Evolutionary conservation across 2,888 invertebrate genomes (phyloP).

Genomic region (Esperia sulphurella): DNA sequence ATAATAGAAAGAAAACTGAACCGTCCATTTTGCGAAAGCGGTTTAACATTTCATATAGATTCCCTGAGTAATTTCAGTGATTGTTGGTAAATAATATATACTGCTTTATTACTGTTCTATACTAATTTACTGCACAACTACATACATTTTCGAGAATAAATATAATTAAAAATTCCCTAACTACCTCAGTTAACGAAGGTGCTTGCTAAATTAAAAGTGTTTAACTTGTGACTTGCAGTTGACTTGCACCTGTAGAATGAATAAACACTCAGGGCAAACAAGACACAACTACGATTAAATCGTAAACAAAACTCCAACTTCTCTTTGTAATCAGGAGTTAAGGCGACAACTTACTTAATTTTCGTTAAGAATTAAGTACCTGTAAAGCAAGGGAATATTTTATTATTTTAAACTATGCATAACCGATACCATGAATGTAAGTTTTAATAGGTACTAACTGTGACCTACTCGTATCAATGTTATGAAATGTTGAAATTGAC

Average conservation of each 20-base stretch:
- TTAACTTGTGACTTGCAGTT: conserved; percentile 8
- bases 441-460: too few relatives aligned
- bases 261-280: conserved; percentile 39
- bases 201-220: conserved; percentile 8
- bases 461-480: too few relatives aligned
- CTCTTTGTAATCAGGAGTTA: conserved; percentile 66
- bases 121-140: too few relatives aligned
- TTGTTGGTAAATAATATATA: too few relatives aligned
- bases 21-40: neutral
- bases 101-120: too few relatives aligned
- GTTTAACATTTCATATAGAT: too few relatives aligned
- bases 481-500: too few relatives aligned
- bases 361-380: conserved; percentile 65
- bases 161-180: too few relatives aligned
- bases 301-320: conserved; percentile 62
- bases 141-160: too few relatives aligned
- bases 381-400: conserved; percentile 48
- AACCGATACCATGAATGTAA: too few relatives aligned
- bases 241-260: conserved; percentile 37
- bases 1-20: conserved; percentile 40
- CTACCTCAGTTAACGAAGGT: neutral
- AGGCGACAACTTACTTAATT: conserved; percentile 67
- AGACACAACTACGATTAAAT: conserved; percentile 55
- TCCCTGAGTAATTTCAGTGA: too few relatives aligned
- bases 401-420: conserved; percentile 18